Evolutionary conservation across 2,797 vertebrate genomes (phyloP).

Genomic region (Fistularia commersonii): DNA sequence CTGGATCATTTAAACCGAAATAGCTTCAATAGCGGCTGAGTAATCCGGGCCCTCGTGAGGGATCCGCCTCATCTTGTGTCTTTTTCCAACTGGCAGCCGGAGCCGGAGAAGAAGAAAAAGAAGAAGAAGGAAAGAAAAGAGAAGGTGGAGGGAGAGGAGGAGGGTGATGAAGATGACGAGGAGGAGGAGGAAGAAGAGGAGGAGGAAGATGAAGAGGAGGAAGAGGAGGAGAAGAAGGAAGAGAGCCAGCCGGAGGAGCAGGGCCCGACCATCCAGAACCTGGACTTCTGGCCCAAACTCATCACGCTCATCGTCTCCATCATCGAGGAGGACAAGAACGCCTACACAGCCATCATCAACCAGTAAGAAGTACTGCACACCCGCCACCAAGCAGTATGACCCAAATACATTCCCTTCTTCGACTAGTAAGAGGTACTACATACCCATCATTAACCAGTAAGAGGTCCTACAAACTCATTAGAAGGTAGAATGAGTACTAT

Average conservation of each 20-base stretch:
- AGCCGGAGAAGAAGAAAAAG: constrained; percentile 58
- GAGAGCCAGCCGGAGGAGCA: constrained; percentile 83
- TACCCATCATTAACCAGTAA: too few species aligned
- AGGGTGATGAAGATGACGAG: neutral
- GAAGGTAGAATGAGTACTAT: too few species aligned
- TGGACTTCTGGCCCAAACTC: constrained; percentile 98
- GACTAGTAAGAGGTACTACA: too few species aligned
- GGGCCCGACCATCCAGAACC: constrained; percentile 90
- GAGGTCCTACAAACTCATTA: too few species aligned
- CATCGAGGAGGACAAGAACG: constrained; percentile 96
- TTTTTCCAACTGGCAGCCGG: constrained; percentile 33
- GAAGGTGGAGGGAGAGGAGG: constrained; percentile 22
- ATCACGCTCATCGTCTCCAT: constrained; percentile 98
- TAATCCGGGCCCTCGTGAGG: neutral
- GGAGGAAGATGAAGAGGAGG: constrained; percentile 28
- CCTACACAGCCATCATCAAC: constrained; percentile 89
- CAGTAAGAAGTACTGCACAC: too few species aligned
- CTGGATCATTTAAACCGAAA: neutral
- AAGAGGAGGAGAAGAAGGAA: constrained; percentile 58
- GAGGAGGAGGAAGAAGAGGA: constrained; percentile 33
- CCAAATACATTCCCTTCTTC: too few species aligned
- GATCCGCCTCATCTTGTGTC: neutral
- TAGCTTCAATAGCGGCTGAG: too few species aligned
- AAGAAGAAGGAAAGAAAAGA: too few species aligned
- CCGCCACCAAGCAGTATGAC: too few species aligned